Evolutionary conservation across 2,797 vertebrate species (phyloP).

Genomic region (Petrocephalus schoutedeni): DNA sequence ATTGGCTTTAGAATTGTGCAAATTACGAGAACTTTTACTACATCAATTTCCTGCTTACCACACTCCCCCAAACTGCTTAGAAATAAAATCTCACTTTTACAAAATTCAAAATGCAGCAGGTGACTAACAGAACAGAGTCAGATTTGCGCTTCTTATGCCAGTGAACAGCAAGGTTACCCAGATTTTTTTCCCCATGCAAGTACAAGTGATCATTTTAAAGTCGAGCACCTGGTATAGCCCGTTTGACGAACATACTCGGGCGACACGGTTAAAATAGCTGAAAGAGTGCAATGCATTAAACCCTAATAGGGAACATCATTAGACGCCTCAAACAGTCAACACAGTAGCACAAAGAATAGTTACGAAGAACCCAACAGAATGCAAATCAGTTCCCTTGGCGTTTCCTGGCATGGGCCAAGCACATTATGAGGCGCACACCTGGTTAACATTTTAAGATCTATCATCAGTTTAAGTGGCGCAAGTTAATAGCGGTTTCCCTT

Average conservation of each 20-base stretch:
- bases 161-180: background rate
- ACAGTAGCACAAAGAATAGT: background rate
- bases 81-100: background rate
- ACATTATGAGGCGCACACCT: background rate
- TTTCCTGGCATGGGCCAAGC: background rate
- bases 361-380: background rate
- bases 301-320: background rate
- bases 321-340: background rate
- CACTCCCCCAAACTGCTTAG: background rate
- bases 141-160: background rate
- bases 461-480: background rate
- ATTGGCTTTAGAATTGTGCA: background rate
- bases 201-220: background rate
- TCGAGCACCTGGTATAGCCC: background rate
- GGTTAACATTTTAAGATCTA: background rate
- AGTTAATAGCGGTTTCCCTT: background rate
- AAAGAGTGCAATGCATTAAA: background rate
- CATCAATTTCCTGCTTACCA: background rate
- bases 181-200: background rate
- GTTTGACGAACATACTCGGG: background rate
- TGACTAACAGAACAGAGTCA: background rate
- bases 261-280: background rate
- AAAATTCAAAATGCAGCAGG: background rate
- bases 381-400: background rate
- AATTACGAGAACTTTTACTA: background rate